Conservation (phyloP, 64 coral and sea anemone species). For the Anthopleura sola region DNA sequence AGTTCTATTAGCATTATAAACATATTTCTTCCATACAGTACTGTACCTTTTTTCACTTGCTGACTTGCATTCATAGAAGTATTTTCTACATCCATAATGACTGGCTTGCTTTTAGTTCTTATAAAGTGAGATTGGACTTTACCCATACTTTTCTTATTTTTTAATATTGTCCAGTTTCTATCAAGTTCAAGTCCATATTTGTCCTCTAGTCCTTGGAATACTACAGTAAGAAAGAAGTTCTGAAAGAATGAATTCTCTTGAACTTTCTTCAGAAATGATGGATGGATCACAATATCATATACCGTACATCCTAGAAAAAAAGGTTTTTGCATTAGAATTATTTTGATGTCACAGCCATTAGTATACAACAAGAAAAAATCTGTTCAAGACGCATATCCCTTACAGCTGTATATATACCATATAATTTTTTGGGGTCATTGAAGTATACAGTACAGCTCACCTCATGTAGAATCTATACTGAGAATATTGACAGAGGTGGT, state of each 20-base stretch:
- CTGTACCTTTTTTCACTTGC: background rate
- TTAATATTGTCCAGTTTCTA: constrained; percentile 83
- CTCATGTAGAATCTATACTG: too few relatives aligned
- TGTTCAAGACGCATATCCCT: too few relatives aligned
- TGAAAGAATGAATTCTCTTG: constrained; percentile 77
- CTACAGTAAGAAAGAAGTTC: constrained; percentile 83
- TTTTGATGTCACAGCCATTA: too few relatives aligned
- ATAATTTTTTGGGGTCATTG: too few relatives aligned
- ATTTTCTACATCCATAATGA: constrained; percentile 87
- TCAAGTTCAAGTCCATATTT: constrained; percentile 76
- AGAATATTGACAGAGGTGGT: too few relatives aligned
- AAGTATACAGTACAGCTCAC: too few relatives aligned
- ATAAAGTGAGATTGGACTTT: constrained; percentile 61
- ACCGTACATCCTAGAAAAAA: constrained; percentile 79
- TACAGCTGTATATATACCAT: too few relatives aligned
- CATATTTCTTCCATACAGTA: background rate
- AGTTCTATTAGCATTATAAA: too few relatives aligned
- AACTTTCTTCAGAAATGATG: constrained; percentile 61
- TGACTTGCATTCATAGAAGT: background rate
- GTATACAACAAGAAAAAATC: too few relatives aligned
- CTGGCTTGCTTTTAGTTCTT: constrained; percentile 80
- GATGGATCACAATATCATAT: constrained; percentile 87
- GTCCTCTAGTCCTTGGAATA: constrained; percentile 93
- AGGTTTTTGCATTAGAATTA: background rate
- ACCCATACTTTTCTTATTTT: constrained; percentile 92